phyloP scores from a whole-genome alignment of 2,113 vertebrate genomes.

The Thamnophis sirtalis region DNA sequence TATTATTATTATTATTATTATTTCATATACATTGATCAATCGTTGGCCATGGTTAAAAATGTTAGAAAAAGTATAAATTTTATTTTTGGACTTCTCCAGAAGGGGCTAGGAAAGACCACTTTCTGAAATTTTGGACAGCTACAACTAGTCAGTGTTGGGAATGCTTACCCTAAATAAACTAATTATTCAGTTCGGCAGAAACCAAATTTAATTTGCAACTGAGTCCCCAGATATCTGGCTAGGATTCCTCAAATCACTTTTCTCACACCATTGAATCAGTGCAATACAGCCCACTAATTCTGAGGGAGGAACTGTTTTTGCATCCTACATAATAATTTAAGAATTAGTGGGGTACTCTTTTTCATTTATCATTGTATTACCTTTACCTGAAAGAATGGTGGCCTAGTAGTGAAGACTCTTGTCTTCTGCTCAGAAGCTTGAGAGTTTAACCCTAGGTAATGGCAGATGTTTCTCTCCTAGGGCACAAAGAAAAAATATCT shows the following conservation, averaged over 20 bases:
- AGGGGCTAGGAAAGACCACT: background rate
- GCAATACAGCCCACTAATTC: background rate
- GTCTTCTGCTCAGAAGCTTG: too few species aligned
- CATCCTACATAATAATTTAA: background rate
- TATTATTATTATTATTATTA: background rate
- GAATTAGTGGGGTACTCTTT: background rate
- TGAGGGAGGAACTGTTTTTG: constrained; percentile 29
- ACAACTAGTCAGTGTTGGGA: background rate
- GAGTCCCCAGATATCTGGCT: constrained; percentile 32
- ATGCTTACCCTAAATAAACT: background rate
- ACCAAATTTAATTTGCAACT: constrained; percentile 18
- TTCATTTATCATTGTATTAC: background rate
- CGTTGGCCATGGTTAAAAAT: constrained; percentile 36
- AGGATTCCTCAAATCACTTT: constrained; percentile 38
- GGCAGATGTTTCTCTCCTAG: too few species aligned
- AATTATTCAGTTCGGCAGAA: background rate
- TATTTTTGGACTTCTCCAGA: background rate
- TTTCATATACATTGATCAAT: fast-evolving
- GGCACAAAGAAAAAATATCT: too few species aligned
- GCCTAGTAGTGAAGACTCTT: too few species aligned
- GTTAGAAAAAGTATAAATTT: background rate
- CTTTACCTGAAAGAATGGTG: background rate
- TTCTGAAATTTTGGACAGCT: background rate
- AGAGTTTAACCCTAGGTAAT: too few species aligned
- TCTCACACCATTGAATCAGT: constrained; percentile 54